Conservation (phyloP, 2,113 vertebrate genomes). For the Chloroceryle aenea region DNA sequence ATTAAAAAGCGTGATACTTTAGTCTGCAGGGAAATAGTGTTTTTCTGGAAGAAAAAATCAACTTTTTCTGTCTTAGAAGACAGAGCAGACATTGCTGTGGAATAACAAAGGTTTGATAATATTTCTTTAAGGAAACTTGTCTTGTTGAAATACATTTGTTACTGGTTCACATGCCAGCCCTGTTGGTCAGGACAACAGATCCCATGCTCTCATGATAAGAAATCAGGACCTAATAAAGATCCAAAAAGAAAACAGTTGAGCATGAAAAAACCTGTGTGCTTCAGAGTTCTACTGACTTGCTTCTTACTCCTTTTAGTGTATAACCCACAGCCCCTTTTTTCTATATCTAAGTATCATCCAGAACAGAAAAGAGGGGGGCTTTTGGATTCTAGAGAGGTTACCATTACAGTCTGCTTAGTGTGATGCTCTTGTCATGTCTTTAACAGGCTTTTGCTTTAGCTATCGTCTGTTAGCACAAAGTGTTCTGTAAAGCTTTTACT, state of each 20-base stretch:
- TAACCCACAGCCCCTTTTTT: background rate
- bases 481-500: background rate
- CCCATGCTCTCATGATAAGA: background rate
- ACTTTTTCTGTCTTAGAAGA: background rate
- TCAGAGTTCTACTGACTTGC: background rate
- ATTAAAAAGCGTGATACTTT: background rate
- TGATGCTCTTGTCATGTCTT: background rate
- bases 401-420: background rate
- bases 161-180: background rate
- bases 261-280: background rate
- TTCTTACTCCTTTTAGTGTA: background rate
- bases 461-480: background rate
- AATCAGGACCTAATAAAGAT: background rate
- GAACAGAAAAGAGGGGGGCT: background rate
- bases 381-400: background rate
- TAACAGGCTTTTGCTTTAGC: background rate
- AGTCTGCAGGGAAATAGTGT: background rate
- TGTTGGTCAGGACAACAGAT: background rate
- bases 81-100: background rate
- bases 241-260: background rate
- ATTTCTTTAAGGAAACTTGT: background rate
- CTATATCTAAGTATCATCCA: background rate
- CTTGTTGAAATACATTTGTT: background rate
- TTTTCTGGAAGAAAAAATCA: background rate
- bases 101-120: background rate